A percentile compares a stretch with the other conserved stretches of the same genome.
Conservation (phyloP, 1,140 invertebrate genomes). For the Orius laevigatus region DNA sequence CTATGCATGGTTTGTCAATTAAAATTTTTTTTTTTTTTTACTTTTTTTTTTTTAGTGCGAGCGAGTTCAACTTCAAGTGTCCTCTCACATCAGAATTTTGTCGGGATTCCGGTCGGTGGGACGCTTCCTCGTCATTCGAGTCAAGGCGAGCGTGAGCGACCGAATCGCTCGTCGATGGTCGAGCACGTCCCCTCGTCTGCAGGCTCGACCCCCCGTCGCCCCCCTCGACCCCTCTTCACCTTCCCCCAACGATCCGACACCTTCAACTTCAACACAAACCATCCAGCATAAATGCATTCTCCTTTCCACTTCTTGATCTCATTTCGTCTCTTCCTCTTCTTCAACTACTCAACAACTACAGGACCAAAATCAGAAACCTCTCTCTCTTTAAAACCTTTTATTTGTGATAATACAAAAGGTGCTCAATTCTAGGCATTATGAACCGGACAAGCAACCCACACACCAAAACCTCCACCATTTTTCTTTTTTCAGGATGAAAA, state of each 20-base stretch:
- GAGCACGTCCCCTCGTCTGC: background rate
- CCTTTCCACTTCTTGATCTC: no score
- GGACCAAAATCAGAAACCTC: no score
- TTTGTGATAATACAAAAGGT: no score
- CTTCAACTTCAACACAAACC: slow-evolving; percentile 5
- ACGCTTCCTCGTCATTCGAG: slow-evolving; percentile 1
- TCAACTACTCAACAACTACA: no score
- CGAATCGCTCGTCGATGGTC: background rate
- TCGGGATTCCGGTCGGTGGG: background rate
- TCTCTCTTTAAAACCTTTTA: no score
- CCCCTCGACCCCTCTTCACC: slow-evolving; percentile 5
- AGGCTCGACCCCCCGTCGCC: background rate
- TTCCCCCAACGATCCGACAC: slow-evolving; percentile 1
- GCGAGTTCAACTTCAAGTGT: slow-evolving; percentile 4
- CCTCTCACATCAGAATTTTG: background rate
- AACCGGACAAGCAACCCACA: no score
- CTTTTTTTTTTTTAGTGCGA: slow-evolving; percentile 3
- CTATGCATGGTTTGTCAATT: background rate
- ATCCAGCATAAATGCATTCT: background rate
- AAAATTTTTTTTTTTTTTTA: slow-evolving; percentile 2
- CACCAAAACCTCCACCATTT: no score
- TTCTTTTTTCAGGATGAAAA: no score
- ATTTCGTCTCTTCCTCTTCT: no score
- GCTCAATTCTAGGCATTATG: no score
- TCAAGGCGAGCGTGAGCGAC: background rate